Base-by-base conservation (phyloP, 2,888 invertebrate genomes). In the Rhagophthalmus giganteus region DNA sequence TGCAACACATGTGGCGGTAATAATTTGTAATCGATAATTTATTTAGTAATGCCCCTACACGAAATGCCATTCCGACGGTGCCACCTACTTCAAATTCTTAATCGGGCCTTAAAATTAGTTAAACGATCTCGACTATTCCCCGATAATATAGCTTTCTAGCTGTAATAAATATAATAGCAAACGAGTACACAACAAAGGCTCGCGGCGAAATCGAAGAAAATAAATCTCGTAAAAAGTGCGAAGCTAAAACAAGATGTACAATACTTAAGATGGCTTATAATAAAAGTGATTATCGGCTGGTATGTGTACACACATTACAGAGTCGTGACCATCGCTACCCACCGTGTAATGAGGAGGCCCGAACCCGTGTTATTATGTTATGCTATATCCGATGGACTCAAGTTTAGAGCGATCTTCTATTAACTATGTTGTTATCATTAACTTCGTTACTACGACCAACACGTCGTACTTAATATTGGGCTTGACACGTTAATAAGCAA, bases 341-440 rank as follows among this genome's bases (percentile, higher is more conserved):
- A 74, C 74, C 72, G 72, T 71, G 73, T 74, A 74, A 74, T 74
- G 74, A 74, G 70, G 71, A 69, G 70, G 71, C 67, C 68, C 65
- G 61, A 50, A 49, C 55, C 47, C 45, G 47, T 48, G 58, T 60
- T 60, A 60, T 60, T 60, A 57, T 52, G 57, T 52, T 57, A 57
- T 54, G 57, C 48, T 54, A 55, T 59, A 59, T 59, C 57, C 55
- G 51, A 54, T 52, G 49, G 53, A 56, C 34, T 52, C 26, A 42
- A 53, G 53, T 53, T 47, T 53, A 40, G 53, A 53, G 53, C 37
- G 53, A 37, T 30, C 42, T 25, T 14, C 26, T 32, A 41, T 31
- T 31, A 41, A 30, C 28, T 30, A 39, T 30, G 16, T 39, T n/a
- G n/a, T n/a, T n/a, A n/a, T n/a, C n/a, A n/a, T n/a, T n/a, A n/a